Evolutionary conservation across 64 coral and sea anemone genomes (phyloP).

Genomic region (Porites lutea): DNA sequence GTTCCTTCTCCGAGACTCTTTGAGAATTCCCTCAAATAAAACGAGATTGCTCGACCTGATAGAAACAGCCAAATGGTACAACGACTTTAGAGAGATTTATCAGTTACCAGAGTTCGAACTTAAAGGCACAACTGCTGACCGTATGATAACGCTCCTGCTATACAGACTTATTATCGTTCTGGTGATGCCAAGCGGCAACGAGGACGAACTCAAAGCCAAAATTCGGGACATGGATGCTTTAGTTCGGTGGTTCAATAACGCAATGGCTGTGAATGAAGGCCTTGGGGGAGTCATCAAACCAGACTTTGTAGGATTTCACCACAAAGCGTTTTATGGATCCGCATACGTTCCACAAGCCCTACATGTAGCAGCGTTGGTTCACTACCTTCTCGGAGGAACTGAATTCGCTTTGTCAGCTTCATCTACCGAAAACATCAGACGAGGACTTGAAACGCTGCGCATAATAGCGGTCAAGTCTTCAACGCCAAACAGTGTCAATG

Average conservation of each 20-base stretch:
- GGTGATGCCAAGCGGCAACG: conserved; percentile 37
- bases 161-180: conserved; percentile 66
- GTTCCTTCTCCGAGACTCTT: conserved; percentile 68
- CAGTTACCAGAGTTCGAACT: conserved; percentile 53
- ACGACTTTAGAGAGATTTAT: conserved; percentile 86
- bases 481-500: conserved; percentile 58
- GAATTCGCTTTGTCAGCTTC: conserved; percentile 27
- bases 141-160: conserved; percentile 61
- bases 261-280: conserved; percentile 67
- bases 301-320: conserved; percentile 73
- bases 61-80: conserved; percentile 78
- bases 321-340: conserved; percentile 70
- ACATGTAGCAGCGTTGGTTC: conserved; percentile 61
- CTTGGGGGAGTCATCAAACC: conserved; percentile 82
- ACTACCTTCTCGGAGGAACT: conserved; percentile 74
- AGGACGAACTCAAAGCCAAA: conserved; percentile 45
- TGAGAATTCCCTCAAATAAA: background rate
- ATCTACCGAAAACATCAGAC: conserved; percentile 49
- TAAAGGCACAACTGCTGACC: conserved; percentile 80
- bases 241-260: conserved; percentile 67
- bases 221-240: conserved; percentile 65
- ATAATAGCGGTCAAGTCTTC: conserved; percentile 72
- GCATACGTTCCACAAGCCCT: conserved; percentile 72
- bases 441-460: conserved; percentile 56
- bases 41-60: conserved; percentile 35